phyloP scores from a whole-genome alignment of 2,797 vertebrate genomes.

The Tokudaia muenninki region DNA sequence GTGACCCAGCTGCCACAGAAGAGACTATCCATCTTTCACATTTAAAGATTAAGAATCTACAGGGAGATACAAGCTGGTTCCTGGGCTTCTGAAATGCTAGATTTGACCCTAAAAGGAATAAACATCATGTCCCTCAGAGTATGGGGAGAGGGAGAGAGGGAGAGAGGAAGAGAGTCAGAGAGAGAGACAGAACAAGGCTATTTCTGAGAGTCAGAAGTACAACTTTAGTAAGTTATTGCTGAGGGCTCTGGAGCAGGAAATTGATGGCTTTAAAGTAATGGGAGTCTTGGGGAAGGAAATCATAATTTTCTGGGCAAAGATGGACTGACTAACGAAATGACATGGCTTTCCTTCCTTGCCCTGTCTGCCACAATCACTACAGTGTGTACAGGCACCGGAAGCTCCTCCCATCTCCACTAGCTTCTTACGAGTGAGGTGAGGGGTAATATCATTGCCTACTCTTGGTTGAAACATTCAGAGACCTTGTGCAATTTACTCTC shows the following conservation, averaged over 20 bases:
- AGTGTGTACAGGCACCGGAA: neutral
- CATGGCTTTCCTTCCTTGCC: neutral
- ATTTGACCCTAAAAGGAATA: neutral
- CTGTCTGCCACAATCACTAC: neutral
- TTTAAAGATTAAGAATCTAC: neutral
- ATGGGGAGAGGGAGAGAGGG: no score
- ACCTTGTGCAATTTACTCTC: neutral
- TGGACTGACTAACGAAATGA: neutral
- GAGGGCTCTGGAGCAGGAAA: neutral
- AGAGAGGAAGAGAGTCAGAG: neutral
- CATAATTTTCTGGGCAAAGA: conserved; percentile 8
- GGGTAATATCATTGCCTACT: neutral
- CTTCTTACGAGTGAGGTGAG: neutral
- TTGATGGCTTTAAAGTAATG: neutral
- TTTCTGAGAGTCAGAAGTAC: neutral
- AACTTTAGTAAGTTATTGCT: neutral
- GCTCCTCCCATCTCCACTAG: neutral
- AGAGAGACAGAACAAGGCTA: neutral
- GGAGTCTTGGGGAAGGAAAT: neutral
- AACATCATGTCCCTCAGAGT: fast-evolving
- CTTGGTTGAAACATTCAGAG: neutral
- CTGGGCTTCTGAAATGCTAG: neutral
- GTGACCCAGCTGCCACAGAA: neutral
- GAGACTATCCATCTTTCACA: neutral
- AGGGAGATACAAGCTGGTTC: fast-evolving